These are phyloP conservation scores for Chionodraco myersi DNA, from an alignment of 2,113 vertebrate species.

Conservation along the genomic window DNA sequence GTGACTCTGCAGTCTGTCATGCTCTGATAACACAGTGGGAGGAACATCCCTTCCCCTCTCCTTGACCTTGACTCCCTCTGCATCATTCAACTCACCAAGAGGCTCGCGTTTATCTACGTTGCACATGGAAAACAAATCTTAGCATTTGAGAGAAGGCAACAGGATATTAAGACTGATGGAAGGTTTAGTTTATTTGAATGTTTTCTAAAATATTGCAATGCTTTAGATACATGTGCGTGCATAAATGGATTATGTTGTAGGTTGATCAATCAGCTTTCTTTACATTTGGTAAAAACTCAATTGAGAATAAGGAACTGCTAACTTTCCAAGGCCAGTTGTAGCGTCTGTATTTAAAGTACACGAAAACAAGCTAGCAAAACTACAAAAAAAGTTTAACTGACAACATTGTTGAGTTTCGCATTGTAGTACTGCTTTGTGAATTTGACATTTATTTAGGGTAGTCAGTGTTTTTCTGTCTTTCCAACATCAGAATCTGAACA, in stretches of 20 bases:
- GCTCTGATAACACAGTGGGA: constrained; percentile 69
- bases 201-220: neutral
- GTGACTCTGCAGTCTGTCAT: constrained; percentile 72
- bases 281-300: neutral
- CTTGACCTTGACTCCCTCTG: constrained; percentile 68
- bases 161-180: neutral
- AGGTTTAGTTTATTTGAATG: neutral
- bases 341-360: no score
- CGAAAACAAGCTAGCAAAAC: no score
- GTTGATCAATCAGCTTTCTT: neutral
- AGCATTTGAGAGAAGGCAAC: constrained; percentile 2
- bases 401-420: neutral
- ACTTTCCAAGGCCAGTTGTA: no score
- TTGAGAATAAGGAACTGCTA: no score
- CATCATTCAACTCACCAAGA: constrained; percentile 51
- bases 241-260: neutral
- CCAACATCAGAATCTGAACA: neutral
- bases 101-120: constrained; percentile 16
- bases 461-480: neutral
- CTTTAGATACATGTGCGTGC: neutral
- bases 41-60: constrained; percentile 58
- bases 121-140: constrained; percentile 20
- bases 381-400: no score
- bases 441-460: neutral
- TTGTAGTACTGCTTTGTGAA: neutral